Base-by-base conservation (phyloP, 23 tunicate genomes). In the Ascidia mentula region DNA sequence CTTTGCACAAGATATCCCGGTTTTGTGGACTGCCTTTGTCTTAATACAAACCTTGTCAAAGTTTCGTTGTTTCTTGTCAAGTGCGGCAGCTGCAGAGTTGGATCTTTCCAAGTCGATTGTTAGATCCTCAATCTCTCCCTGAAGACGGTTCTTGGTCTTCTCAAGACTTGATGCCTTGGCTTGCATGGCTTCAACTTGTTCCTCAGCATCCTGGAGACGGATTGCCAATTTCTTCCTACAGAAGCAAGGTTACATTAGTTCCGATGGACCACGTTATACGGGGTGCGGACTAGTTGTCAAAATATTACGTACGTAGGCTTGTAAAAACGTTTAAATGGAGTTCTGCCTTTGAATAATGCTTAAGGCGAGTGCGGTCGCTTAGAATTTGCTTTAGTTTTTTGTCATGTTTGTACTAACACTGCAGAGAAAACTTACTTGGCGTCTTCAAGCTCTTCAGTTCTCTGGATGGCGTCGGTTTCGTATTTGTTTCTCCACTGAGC, bases 91-190 rank as follows among this genome's bases (percentile, higher is more conserved):
- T 31, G 95, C 99, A 30, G 99, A 79, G 77, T 95, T 87, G 32
- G 99, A 85, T 34, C 82, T 60, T 61, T 95, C 99, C 46, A 95
- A 79, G 40, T 95, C 99, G 42, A 95, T 89, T 37, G 92, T 79
- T 36, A 95, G 71, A 79, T 95, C 99, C 75, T 95, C 99, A 26
- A 95, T 76, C 69, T 95, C 99, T 32, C 95, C 89, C 39, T 95
- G 99, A 40, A 95, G 85, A 33, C 99, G 90, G 45, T 80, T 82
- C 72, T 96, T 96, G 13, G 99, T 96, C 76, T 96, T 96, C 28
- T 96, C 99, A 69, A 96, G 73, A 45, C 92, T 90, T 30, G 99
- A 79, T 32, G 96, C 91, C 83, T 96, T 96, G 3, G 96, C 89
- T 45, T 84, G 89, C 72, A 80, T 80, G 13, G 89, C 83, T 69